These are phyloP conservation scores for Sthenelais limicola DNA, from an alignment of 2,888 invertebrate genomes.

Conservation along the genomic window DNA sequence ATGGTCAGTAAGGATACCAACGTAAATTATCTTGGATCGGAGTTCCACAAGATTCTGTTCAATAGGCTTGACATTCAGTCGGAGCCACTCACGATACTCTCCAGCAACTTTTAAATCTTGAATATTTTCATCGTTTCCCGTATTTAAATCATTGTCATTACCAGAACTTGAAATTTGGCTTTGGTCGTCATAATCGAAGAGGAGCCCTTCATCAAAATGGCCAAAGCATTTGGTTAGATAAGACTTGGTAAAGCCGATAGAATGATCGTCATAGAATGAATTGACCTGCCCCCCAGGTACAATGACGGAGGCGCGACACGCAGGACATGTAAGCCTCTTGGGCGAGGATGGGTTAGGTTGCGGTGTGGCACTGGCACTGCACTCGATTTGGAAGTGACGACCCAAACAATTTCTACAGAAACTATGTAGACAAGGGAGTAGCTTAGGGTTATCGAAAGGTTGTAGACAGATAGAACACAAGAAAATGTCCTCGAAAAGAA, in stretches of 20 bases:
- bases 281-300: conserved; percentile 35
- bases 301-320: conserved; percentile 40
- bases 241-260: conserved; percentile 18
- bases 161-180: too few relatives aligned
- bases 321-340: conserved; percentile 43
- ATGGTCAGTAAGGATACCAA: conserved; percentile 22
- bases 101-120: background rate
- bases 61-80: background rate
- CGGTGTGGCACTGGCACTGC: background rate
- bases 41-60: conserved; percentile 9
- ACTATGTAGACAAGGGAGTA: conserved; percentile 48
- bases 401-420: conserved; percentile 46
- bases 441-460: conserved; percentile 41
- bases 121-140: background rate
- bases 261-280: conserved; percentile 40
- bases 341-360: background rate
- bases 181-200: too few relatives aligned
- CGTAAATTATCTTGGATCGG: conserved; percentile 11
- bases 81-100: background rate
- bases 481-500: conserved; percentile 42
- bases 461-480: conserved; percentile 48
- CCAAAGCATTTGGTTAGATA: conserved; percentile 30
- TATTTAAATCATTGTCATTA: background rate
- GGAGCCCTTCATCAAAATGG: too few relatives aligned
- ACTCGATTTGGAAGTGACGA: conserved; percentile 44